These are phyloP conservation scores for Cydia strobilella DNA, from an alignment of 1,140 invertebrate species.

Conservation along the genomic window DNA sequence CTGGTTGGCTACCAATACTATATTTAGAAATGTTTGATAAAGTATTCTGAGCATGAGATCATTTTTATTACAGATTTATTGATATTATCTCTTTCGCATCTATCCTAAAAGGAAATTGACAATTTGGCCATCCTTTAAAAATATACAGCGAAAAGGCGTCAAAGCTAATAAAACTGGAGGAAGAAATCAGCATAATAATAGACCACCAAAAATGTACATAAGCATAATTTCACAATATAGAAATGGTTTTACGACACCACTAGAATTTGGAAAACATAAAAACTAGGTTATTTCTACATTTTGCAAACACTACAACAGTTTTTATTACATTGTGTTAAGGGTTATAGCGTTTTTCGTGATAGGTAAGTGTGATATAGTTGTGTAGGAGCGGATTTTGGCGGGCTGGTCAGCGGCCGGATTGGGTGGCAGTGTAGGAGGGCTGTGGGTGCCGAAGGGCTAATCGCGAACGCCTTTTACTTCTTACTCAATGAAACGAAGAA, in stretches of 20 bases:
- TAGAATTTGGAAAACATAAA: neutral
- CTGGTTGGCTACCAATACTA: neutral
- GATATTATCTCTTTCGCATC: neutral
- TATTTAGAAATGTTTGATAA: neutral
- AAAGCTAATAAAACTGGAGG: slow-evolving; percentile 11
- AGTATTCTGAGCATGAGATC: slow-evolving; percentile 1
- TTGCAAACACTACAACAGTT: neutral
- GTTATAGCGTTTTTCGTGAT: neutral
- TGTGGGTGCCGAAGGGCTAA: slow-evolving; percentile 50
- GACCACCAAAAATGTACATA: slow-evolving; percentile 21
- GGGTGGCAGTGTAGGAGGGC: slow-evolving; percentile 34
- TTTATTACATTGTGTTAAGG: neutral
- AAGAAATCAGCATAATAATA: slow-evolving; percentile 29
- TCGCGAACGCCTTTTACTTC: slow-evolving; percentile 68
- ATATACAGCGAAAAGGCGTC: slow-evolving; percentile 8
- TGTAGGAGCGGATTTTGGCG: slow-evolving; percentile 68
- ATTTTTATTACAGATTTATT: slow-evolving; percentile 22
- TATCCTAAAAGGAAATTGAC: slow-evolving; percentile 12
- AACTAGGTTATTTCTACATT: neutral
- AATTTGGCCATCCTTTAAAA: slow-evolving; percentile 13
- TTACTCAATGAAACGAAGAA: slow-evolving; percentile 47
- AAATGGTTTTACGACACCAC: slow-evolving; percentile 23
- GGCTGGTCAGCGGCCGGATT: slow-evolving; percentile 63
- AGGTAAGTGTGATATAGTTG: slow-evolving; percentile 16
- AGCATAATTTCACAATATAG: slow-evolving; percentile 25